Evolutionary conservation across 2,113 vertebrate genomes (phyloP).

Genomic region (Baryphthengus martii): DNA sequence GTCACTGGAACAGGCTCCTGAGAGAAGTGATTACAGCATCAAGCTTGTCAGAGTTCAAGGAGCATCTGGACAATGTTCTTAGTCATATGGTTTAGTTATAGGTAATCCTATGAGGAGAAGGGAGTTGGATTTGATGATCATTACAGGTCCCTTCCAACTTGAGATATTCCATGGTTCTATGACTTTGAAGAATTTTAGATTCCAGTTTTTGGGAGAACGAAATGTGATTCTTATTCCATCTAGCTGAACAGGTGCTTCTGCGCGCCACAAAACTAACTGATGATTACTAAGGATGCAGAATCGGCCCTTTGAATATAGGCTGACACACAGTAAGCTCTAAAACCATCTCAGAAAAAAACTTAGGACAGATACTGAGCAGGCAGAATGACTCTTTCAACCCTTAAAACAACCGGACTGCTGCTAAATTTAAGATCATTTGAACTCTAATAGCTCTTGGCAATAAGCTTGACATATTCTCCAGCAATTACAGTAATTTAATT

Average conservation of each 20-base stretch:
- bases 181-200: neutral
- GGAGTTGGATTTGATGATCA: no score
- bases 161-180: neutral
- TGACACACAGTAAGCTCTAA: neutral
- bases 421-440: conserved; percentile 34
- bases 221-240: neutral
- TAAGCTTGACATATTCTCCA: conserved; percentile 41
- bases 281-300: neutral
- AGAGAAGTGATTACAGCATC: no score
- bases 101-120: no score
- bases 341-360: neutral
- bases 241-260: neutral
- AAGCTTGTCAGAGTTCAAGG: no score
- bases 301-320: neutral
- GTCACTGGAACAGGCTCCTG: neutral
- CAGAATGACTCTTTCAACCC: neutral
- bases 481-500: conserved; percentile 62
- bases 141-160: neutral
- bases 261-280: neutral
- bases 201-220: neutral
- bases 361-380: neutral
- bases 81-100: no score
- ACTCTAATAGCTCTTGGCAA: conserved; percentile 51
- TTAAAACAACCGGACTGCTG: neutral
- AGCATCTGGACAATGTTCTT: no score